These are phyloP conservation scores for Struthidea cinerea DNA, from an alignment of 2,113 vertebrate species.

Conservation along the genomic window DNA sequence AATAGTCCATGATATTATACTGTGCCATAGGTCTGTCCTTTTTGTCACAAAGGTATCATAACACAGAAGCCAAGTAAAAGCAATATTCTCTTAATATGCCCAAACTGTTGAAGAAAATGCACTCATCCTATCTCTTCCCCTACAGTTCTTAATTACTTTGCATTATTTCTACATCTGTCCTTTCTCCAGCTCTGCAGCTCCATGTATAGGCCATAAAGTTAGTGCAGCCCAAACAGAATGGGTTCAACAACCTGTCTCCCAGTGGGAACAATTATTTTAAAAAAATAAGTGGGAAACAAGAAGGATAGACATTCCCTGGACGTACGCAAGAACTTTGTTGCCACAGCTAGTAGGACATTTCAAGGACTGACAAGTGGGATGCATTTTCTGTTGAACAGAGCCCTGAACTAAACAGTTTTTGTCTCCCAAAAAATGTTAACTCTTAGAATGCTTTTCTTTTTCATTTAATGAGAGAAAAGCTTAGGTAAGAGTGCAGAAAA, in stretches of 20 bases:
- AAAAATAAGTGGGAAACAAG: neutral
- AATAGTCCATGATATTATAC: neutral
- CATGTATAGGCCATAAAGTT: neutral
- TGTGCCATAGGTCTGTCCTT: neutral
- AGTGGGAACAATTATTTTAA: slow-evolving; percentile 34
- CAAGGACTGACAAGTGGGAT: neutral
- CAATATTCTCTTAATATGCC: neutral
- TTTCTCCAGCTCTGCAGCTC: neutral
- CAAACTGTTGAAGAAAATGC: neutral
- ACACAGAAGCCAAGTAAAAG: neutral
- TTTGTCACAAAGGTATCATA: neutral
- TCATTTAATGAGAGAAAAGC: neutral
- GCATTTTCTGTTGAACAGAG: neutral
- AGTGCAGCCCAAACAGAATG: neutral
- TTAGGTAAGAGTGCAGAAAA: neutral
- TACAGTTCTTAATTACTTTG: neutral
- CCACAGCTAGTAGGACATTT: neutral
- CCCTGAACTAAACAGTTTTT: neutral
- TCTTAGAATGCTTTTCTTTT: neutral
- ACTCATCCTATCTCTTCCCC: neutral
- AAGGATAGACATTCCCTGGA: neutral
- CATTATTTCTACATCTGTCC: neutral
- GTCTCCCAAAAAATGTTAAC: neutral
- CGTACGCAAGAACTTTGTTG: neutral
- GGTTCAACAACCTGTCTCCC: neutral